Evolutionary conservation across 1,140 invertebrate genomes (phyloP).

Genomic region (Heliconius himera): DNA sequence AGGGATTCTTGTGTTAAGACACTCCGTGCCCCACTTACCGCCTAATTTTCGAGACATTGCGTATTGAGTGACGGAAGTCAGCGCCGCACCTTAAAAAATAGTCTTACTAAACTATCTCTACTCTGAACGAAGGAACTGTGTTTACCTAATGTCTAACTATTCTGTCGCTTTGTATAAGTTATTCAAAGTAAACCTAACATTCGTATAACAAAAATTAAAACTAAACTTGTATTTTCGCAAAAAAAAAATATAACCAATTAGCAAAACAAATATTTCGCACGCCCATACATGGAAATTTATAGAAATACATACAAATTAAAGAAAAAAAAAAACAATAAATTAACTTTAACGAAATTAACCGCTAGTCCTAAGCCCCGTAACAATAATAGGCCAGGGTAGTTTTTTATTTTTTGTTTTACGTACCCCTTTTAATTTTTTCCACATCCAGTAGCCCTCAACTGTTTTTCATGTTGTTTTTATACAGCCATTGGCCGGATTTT

Average conservation of each 20-base stretch:
- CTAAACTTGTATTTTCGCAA: background rate
- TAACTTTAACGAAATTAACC: constrained; percentile 69
- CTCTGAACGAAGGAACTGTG: too few species aligned
- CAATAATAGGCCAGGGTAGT: constrained; percentile 60
- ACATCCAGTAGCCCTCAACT: constrained; percentile 51
- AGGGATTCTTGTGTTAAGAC: too few species aligned
- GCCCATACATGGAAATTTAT: background rate
- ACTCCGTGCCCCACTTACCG: too few species aligned
- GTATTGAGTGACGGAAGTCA: too few species aligned
- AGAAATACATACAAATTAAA: background rate
- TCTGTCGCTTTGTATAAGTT: too few species aligned
- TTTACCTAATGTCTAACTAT: too few species aligned
- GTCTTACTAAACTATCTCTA: too few species aligned
- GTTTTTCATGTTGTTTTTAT: constrained; percentile 66
- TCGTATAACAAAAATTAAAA: background rate
- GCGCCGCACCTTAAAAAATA: too few species aligned
- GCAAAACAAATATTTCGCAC: background rate
- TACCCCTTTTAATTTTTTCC: constrained; percentile 69
- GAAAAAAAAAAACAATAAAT: constrained; percentile 57
- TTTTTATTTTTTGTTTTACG: constrained; percentile 69
- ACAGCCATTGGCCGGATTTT: constrained; percentile 66
- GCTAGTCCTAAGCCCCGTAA: constrained; percentile 68
- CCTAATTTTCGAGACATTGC: too few species aligned
- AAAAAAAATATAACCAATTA: constrained; percentile 1
- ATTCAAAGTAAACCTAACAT: background rate